A percentile compares a stretch with the other conserved stretches of the same genome.
These are phyloP conservation scores for Zygothrica quintamaculata DNA, from an alignment of 2,888 invertebrate species.

Conservation along the genomic window DNA sequence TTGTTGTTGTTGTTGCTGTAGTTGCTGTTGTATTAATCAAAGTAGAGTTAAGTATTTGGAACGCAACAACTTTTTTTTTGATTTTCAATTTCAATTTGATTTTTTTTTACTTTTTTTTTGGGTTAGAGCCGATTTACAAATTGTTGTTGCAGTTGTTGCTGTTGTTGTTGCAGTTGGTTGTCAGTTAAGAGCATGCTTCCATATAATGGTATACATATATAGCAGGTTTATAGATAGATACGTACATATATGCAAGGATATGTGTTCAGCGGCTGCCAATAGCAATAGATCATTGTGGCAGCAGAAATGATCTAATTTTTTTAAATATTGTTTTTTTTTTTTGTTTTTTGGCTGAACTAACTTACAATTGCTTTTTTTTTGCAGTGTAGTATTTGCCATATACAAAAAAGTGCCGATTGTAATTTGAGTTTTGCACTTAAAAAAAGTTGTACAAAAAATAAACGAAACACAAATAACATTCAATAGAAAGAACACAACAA, in stretches of 20 bases:
- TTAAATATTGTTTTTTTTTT: slow-evolving; percentile 20
- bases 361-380: no score
- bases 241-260: slow-evolving; percentile 25
- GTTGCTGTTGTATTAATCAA: slow-evolving; percentile 71
- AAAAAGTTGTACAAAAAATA: slow-evolving; percentile 53
- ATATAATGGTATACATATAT: slow-evolving; percentile 28
- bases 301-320: no score
- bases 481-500: slow-evolving; percentile 9
- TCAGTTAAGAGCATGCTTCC: slow-evolving; percentile 46
- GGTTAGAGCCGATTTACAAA: slow-evolving; percentile 3
- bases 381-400: slow-evolving; percentile 14
- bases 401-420: slow-evolving; percentile 60
- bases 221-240: slow-evolving; percentile 26
- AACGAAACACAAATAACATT: slow-evolving; percentile 1
- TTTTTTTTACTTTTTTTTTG: slow-evolving; percentile 33
- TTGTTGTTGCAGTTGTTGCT: slow-evolving; percentile 3
- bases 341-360: slow-evolving; percentile 21
- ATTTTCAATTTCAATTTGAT: slow-evolving; percentile 15
- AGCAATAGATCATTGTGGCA: slow-evolving; percentile 16
- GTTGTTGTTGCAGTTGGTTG: slow-evolving; percentile 33
- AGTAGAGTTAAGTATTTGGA: slow-evolving; percentile 71
- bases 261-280: slow-evolving; percentile 38
- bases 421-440: slow-evolving; percentile 48
- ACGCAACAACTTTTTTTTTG: slow-evolving; percentile 64
- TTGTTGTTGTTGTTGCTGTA: slow-evolving; percentile 39